Evolutionary conservation across 2,797 vertebrate genomes (phyloP).

Genomic region (Oryzias sinensis): DNA sequence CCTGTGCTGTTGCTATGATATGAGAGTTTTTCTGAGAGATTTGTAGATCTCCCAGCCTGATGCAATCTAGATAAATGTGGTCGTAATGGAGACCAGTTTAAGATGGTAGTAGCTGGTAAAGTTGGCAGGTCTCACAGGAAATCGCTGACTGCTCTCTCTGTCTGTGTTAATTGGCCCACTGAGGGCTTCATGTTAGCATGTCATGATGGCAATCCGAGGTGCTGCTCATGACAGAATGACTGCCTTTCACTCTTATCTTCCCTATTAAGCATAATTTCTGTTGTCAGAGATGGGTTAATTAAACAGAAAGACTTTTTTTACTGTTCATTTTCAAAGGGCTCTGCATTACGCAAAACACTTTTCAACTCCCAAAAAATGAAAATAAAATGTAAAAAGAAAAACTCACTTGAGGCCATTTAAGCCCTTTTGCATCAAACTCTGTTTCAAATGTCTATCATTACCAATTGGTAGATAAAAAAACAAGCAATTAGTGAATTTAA

Average conservation of each 20-base stretch:
- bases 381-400: too few species aligned
- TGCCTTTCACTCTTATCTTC: slow-evolving; percentile 37
- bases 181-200: slow-evolving; percentile 76
- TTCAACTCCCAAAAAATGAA: slow-evolving; percentile 1
- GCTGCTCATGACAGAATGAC: slow-evolving; percentile 48
- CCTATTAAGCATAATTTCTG: slow-evolving; percentile 29
- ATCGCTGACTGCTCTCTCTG: slow-evolving; percentile 78
- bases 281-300: slow-evolving; percentile 28
- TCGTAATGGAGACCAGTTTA: slow-evolving; percentile 78
- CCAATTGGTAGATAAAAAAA: background rate
- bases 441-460: slow-evolving; percentile 13
- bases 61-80: slow-evolving; percentile 80
- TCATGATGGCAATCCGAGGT: slow-evolving; percentile 71
- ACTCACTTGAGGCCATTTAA: background rate
- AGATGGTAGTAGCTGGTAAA: slow-evolving; percentile 75
- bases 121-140: slow-evolving; percentile 80
- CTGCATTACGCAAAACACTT: slow-evolving; percentile 11
- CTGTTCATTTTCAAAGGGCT: background rate
- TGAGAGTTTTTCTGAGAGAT: slow-evolving; percentile 51
- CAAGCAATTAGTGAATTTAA: slow-evolving; percentile 35
- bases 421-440: slow-evolving; percentile 8
- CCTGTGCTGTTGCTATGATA: slow-evolving; percentile 31
- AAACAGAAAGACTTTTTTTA: slow-evolving; percentile 7
- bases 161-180: slow-evolving; percentile 81
- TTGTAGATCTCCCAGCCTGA: slow-evolving; percentile 77